Evolutionary conservation across 2,113 vertebrate genomes (phyloP), one percentile per base, ranked within the genome.

Genomic region (Hiodon tergisus): DNA sequence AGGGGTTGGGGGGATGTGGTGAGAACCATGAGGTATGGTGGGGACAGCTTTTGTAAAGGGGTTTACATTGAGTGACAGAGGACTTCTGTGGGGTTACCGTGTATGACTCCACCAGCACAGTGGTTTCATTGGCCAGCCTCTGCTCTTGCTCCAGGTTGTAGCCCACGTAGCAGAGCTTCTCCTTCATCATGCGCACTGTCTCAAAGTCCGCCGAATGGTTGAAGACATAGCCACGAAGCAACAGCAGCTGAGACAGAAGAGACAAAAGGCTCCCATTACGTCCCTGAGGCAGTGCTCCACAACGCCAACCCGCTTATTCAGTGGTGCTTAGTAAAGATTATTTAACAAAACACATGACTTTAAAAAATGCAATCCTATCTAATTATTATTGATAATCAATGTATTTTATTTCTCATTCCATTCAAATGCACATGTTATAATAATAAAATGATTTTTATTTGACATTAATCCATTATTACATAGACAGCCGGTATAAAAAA

Each of bases 121-220:
- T 99, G 48, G 97, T 99, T 86, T 99, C 97, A 8, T 91, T 83
- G 14, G 97, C 95, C 80, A 98, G 88, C 17, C 92, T 94, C 89
- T 98, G 96, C 84, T 99, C 97, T 82, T 98, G 97, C 5, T 98
- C 96, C 3, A 98, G 94, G 88, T 99, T 96, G 86, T 99, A 99
- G 1, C 93, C 97, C 77, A 99, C 97, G 0, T 98, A 99, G 83
- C 97, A 99, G 51, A 97, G 81, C 76, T 96, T 95, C 79, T 99
- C 97, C 90, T 99, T 99, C 86, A 99, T 86, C 94, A 99, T 95
- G 4, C 96, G 95, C 77, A 98, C 96, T 0, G 97, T 98, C 89
- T 99, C 97, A 74, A 99, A 99, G 85, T 99, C 97, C 46, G 96
- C 96, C 50, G 97, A 91, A 78, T 99, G 96, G 88, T 98, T 99